Evolutionary conservation across 2,888 invertebrate genomes (phyloP).

Genomic region (Dryocosmus kuriphilus): DNA sequence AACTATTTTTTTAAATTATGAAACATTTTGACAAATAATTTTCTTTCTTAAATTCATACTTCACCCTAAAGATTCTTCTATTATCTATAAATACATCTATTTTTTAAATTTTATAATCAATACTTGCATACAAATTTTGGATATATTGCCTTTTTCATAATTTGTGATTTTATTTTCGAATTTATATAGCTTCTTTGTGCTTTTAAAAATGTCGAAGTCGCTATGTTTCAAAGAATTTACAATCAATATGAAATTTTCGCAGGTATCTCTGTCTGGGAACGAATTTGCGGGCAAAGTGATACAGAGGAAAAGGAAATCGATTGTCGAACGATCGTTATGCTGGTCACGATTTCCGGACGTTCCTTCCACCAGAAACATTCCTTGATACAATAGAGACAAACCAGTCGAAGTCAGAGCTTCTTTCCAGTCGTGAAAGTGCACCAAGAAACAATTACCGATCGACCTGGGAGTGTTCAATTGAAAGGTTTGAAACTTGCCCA

Average conservation of each 20-base stretch:
- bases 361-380: constrained; percentile 75
- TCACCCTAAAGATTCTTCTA: too few relatives aligned
- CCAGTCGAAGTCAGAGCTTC: constrained; percentile 70
- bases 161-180: too few relatives aligned
- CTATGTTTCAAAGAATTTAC: neutral
- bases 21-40: too few relatives aligned
- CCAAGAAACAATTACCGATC: constrained; percentile 51
- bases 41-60: too few relatives aligned
- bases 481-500: constrained; percentile 49
- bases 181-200: too few relatives aligned
- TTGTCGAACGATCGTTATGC: constrained; percentile 70
- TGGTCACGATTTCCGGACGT: constrained; percentile 73
- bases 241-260: neutral
- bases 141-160: too few relatives aligned
- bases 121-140: too few relatives aligned
- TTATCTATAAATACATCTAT: too few relatives aligned
- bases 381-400: constrained; percentile 69
- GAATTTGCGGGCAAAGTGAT: constrained; percentile 42
- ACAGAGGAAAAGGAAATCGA: constrained; percentile 70
- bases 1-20: too few relatives aligned
- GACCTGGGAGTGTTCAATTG: constrained; percentile 40
- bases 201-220: neutral
- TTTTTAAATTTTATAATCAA: too few relatives aligned
- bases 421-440: constrained; percentile 66
- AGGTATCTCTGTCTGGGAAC: neutral